Evolutionary conservation across 2,113 vertebrate species (phyloP).

Genomic region (Gallinago jamesoni): DNA sequence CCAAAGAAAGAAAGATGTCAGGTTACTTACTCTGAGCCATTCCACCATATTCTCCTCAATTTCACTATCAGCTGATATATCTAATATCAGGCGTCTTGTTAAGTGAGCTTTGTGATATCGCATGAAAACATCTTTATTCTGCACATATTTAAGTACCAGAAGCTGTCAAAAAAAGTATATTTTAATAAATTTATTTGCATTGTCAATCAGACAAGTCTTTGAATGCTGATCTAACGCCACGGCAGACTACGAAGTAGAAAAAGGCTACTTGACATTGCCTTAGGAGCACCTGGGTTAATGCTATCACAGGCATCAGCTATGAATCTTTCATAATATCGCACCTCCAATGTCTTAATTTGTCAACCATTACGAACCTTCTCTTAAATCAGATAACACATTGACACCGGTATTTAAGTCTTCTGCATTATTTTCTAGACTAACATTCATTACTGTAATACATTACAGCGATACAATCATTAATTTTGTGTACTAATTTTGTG

Average conservation of each 20-base stretch:
- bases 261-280: neutral
- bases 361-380: neutral
- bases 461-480: neutral
- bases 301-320: neutral
- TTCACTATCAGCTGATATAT: slow-evolving; percentile 98
- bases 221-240: neutral
- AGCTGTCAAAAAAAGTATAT: slow-evolving; percentile 78
- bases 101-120: slow-evolving; percentile 98
- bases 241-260: neutral
- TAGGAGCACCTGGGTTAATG: neutral
- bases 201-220: neutral
- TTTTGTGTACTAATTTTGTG: neutral
- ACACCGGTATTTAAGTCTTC: neutral
- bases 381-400: neutral
- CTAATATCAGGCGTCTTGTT: slow-evolving; percentile 94
- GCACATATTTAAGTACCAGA: slow-evolving; percentile 97
- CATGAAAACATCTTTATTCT: slow-evolving; percentile 99
- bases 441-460: neutral
- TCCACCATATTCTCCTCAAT: slow-evolving; percentile 99
- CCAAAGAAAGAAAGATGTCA: neutral
- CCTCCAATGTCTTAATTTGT: neutral
- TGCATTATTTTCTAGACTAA: neutral
- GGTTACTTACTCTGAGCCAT: slow-evolving; percentile 92
- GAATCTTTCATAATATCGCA: neutral
- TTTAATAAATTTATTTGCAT: neutral